These are phyloP conservation scores for Anoplophora glabripennis DNA, from an alignment of 1,140 invertebrate species.

Conservation along the genomic window DNA sequence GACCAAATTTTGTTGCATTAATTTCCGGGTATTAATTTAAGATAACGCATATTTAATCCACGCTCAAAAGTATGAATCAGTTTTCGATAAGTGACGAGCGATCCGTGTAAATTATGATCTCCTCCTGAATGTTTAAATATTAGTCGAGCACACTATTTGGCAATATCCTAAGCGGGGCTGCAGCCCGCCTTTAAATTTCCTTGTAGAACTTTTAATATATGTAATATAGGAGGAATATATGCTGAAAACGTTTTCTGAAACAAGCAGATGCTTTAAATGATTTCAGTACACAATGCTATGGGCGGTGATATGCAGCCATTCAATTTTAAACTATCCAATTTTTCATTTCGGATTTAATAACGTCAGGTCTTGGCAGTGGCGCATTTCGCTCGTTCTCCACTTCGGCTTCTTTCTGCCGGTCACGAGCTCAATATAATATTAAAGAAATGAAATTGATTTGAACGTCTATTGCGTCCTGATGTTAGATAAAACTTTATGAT, in stretches of 20 bases:
- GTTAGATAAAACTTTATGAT: conserved; percentile 43
- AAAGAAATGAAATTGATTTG: conserved; percentile 45
- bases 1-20: too few relatives aligned
- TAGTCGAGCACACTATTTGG: too few relatives aligned
- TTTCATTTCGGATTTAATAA: conserved; percentile 51
- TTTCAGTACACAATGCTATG: conserved; percentile 39
- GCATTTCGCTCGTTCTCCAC: conserved; percentile 32
- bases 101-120: too few relatives aligned
- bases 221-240: conserved; percentile 6
- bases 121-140: too few relatives aligned
- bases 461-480: conserved; percentile 33
- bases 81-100: too few relatives aligned
- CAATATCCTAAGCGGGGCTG: too few relatives aligned
- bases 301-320: conserved; percentile 42
- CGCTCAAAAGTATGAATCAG: too few relatives aligned
- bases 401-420: conserved; percentile 30
- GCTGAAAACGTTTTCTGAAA: conserved; percentile 20
- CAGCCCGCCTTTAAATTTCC: too few relatives aligned
- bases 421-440: conserved; percentile 46
- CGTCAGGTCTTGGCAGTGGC: conserved; percentile 43
- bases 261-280: conserved; percentile 39
- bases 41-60: too few relatives aligned
- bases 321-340: conserved; percentile 50
- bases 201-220: too few relatives aligned
- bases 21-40: too few relatives aligned